Evolutionary conservation across 2,888 invertebrate species (phyloP).

Genomic region (Phengaris alcon): DNA sequence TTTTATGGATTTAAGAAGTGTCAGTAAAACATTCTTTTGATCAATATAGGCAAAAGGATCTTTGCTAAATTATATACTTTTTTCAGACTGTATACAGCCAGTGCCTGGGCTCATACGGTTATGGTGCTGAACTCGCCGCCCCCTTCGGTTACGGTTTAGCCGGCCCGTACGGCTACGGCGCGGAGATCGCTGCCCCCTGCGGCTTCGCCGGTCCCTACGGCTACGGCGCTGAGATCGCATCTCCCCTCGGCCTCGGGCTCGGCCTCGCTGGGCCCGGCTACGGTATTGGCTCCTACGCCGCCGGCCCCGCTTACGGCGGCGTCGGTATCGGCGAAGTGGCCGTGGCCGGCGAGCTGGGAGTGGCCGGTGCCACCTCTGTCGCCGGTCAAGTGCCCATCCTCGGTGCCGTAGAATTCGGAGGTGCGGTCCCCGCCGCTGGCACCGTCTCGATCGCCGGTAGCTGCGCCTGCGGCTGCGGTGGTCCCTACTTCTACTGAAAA

Average conservation of each 20-base stretch:
- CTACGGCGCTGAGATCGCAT: slow-evolving; percentile 14
- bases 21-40: no score
- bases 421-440: slow-evolving; percentile 40
- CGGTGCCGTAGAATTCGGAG: slow-evolving; percentile 47
- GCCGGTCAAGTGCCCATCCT: slow-evolving; percentile 48
- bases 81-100: slow-evolving; percentile 10
- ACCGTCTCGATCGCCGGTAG: slow-evolving; percentile 30
- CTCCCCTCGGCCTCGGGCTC: background rate
- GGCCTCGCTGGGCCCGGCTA: background rate
- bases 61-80: slow-evolving; percentile 4
- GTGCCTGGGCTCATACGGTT: slow-evolving; percentile 29
- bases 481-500: slow-evolving; percentile 16
- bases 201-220: background rate
- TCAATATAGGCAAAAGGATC: no score
- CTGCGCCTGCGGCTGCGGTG: slow-evolving; percentile 46
- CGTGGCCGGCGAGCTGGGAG: slow-evolving; percentile 40
- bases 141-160: slow-evolving; percentile 29
- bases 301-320: slow-evolving; percentile 35
- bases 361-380: slow-evolving; percentile 45
- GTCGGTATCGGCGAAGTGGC: slow-evolving; percentile 37
- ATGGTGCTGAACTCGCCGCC: slow-evolving; percentile 42
- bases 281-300: background rate
- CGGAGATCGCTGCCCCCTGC: slow-evolving; percentile 9
- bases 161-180: slow-evolving; percentile 31
- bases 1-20: no score